These are phyloP conservation scores for Neocloeon triangulifer DNA, from an alignment of 1,140 invertebrate genomes.

Conservation along the genomic window DNA sequence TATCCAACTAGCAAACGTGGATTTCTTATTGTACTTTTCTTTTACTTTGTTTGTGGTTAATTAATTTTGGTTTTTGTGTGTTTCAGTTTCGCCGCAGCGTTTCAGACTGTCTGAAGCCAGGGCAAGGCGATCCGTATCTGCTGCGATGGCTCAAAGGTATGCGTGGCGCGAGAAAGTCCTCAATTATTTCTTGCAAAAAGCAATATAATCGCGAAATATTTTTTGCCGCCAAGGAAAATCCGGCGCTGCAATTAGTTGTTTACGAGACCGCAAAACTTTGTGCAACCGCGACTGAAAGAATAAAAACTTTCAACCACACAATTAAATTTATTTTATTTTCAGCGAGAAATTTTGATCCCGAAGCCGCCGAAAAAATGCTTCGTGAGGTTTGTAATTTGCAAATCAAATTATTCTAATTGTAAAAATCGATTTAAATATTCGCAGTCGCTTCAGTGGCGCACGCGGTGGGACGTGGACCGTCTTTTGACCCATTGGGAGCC, in stretches of 20 bases:
- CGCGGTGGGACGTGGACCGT: constrained; percentile 51
- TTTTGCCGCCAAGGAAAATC: too few species aligned
- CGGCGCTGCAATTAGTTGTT: too few species aligned
- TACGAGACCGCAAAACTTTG: too few species aligned
- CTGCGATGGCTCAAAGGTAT: constrained; percentile 18
- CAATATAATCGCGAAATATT: too few species aligned
- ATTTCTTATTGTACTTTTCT: too few species aligned
- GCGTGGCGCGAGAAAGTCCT: constrained; percentile 1
- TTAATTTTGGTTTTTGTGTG: constrained; percentile 5
- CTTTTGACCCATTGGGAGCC: constrained; percentile 36
- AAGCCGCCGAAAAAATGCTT: constrained; percentile 66
- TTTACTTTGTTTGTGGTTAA: too few species aligned
- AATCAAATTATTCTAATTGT: too few species aligned
- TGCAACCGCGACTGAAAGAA: too few species aligned
- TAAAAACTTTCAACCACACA: too few species aligned
- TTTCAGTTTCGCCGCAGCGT: neutral
- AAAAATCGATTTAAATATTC: constrained; percentile 1
- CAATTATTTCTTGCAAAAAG: too few species aligned
- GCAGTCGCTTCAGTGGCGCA: constrained; percentile 53
- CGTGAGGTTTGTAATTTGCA: constrained; percentile 39
- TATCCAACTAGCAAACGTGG: too few species aligned
- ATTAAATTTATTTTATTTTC: constrained; percentile 21
- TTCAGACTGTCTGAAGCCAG: constrained; percentile 2
- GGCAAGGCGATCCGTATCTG: constrained; percentile 15
- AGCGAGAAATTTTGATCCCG: constrained; percentile 63